Conservation (phyloP, 2,797 vertebrate species). For the Euthynnus affinis region DNA sequence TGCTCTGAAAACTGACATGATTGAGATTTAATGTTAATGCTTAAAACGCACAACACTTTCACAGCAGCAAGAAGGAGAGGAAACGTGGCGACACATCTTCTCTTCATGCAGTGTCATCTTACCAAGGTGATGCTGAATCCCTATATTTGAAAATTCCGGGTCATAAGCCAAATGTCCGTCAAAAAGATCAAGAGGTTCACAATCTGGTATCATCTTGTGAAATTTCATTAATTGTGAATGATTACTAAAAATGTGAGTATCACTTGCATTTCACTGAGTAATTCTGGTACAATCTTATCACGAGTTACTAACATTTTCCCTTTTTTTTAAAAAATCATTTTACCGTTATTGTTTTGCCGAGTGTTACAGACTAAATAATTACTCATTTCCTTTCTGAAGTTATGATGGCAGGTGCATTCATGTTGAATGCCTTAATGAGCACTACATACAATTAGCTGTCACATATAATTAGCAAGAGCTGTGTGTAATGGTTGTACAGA, state of each 20-base stretch:
- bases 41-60: background rate
- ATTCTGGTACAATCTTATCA: too few species aligned
- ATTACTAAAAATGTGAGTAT: background rate
- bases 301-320: background rate
- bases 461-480: constrained; percentile 18
- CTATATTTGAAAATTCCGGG: too few species aligned
- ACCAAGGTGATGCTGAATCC: background rate
- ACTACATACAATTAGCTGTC: constrained; percentile 15
- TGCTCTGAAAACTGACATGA: constrained; percentile 93
- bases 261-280: background rate
- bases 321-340: too few species aligned
- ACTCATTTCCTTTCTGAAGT: background rate
- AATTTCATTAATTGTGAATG: background rate
- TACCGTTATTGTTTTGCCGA: background rate
- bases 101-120: background rate
- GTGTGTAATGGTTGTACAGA: background rate
- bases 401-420: background rate
- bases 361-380: background rate
- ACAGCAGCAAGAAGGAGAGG: too few species aligned
- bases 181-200: background rate
- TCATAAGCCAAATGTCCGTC: background rate
- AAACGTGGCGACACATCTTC: background rate
- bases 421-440: constrained; percentile 7
- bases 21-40: background rate
- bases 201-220: background rate